Percentiles rank a stretch among this genome's conserved stretches.
phyloP scores from a whole-genome alignment of 2,888 invertebrate species.

The Heliconius ismenius region DNA sequence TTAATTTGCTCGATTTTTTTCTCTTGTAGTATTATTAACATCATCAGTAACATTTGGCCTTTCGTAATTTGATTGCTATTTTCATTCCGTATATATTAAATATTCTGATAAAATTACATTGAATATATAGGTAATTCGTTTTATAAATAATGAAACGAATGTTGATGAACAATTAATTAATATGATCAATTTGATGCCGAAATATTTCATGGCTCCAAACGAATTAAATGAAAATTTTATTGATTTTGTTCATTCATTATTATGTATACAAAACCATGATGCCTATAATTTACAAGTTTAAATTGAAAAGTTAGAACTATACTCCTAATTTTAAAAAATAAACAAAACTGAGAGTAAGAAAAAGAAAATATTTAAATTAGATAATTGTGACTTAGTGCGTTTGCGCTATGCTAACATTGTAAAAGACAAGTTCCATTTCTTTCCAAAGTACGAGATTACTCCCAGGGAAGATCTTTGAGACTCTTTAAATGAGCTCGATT shows the following conservation, averaged over 20 bases:
- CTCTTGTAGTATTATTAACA: too few species aligned
- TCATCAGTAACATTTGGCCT: not conserved
- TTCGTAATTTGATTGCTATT: not conserved
- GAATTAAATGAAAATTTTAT: not conserved
- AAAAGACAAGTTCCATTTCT: constrained; percentile 5
- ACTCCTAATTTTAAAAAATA: too few species aligned
- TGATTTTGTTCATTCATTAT: too few species aligned
- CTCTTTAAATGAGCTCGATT: constrained; percentile 10
- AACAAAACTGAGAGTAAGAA: not conserved
- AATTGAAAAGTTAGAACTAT: too few species aligned
- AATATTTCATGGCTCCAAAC: not conserved
- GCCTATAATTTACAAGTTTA: too few species aligned
- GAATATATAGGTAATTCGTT: not conserved
- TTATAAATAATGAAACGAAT: not conserved
- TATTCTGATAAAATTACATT: not conserved
- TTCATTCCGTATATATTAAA: not conserved
- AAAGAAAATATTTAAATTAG: not conserved
- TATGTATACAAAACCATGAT: too few species aligned
- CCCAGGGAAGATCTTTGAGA: not conserved
- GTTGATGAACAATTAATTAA: not conserved
- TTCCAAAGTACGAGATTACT: not conserved
- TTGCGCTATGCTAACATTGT: not conserved
- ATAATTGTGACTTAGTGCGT: not conserved
- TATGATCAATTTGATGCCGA: not conserved
- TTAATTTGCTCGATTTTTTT: too few species aligned